Evolutionary conservation across 2,888 invertebrate species (phyloP).

Genomic region (Lampropteryx suffumata): DNA sequence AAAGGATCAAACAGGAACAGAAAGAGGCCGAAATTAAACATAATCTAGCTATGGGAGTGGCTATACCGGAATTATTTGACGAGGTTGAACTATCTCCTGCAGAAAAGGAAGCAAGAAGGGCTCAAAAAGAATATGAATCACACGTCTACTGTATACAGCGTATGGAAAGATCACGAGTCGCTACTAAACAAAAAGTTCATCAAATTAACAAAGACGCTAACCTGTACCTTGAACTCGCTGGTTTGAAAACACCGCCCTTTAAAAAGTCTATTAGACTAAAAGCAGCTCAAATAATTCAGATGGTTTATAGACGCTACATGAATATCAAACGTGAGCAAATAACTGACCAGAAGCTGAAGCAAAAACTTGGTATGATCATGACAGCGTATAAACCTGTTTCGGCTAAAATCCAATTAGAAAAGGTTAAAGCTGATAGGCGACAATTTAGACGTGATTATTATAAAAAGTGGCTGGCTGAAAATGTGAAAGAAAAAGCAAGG

Average conservation of each 20-base stretch:
- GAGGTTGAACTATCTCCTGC: conserved; percentile 49
- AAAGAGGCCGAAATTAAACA: conserved; percentile 56
- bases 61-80: conserved; percentile 46
- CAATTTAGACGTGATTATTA: conserved; percentile 70
- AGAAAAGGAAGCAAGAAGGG: conserved; percentile 51
- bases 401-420: conserved; percentile 70
- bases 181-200: conserved; percentile 43
- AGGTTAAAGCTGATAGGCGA: conserved; percentile 71
- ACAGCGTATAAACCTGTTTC: conserved; percentile 72
- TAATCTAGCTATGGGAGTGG: conserved; percentile 56
- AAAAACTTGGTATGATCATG: conserved; percentile 82
- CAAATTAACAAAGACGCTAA: conserved; percentile 60
- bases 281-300: conserved; percentile 58
- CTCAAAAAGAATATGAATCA: conserved; percentile 53
- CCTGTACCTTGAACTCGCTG: conserved; percentile 66
- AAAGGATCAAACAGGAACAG: conserved; percentile 50
- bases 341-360: conserved; percentile 66
- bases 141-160: conserved; percentile 63
- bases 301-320: conserved; percentile 68
- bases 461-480: conserved; percentile 66
- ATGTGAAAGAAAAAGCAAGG: conserved; percentile 75
- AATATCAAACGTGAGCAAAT: conserved; percentile 61
- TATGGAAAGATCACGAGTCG: conserved; percentile 64
- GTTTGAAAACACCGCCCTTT: conserved; percentile 59
- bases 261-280: conserved; percentile 45